A percentile compares a stretch with the other conserved stretches of the same genome.
Evolutionary conservation across 2,797 vertebrate genomes (phyloP).

Genomic region (Mastacembelus armatus): DNA sequence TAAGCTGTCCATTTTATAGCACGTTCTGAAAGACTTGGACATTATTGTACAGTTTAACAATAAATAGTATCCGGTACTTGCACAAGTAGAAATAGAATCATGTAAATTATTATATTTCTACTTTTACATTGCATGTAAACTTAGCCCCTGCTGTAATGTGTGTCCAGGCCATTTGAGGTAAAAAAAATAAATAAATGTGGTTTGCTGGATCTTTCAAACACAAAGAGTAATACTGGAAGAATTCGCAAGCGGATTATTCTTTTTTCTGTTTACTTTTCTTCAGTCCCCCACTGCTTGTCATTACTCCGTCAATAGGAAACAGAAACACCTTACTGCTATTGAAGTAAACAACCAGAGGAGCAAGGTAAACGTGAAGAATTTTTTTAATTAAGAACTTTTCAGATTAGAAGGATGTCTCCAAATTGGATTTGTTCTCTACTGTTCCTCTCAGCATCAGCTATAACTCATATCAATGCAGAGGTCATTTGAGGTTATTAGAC

Average conservation of each 20-base stretch:
- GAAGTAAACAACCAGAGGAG: slow-evolving; percentile 9
- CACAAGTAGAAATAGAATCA: too few relatives aligned
- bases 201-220: not conserved
- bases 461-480: not conserved
- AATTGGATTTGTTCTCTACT: too few relatives aligned
- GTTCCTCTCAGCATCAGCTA: too few relatives aligned
- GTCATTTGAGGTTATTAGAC: slow-evolving; percentile 8
- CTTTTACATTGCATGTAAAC: not conserved
- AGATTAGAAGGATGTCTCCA: too few relatives aligned
- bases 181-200: too few relatives aligned
- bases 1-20: too few relatives aligned
- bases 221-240: not conserved
- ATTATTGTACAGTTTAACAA: too few relatives aligned
- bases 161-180: not conserved
- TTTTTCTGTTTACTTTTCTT: not conserved
- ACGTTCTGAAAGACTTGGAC: too few relatives aligned
- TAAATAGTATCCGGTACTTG: too few relatives aligned
- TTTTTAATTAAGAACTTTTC: not conserved
- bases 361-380: not conserved
- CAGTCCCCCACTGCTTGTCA: not conserved
- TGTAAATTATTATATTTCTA: not conserved
- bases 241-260: not conserved
- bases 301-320: slow-evolving; percentile 1
- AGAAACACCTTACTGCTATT: not conserved
- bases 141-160: not conserved